Percentiles rank a stretch among this genome's conserved stretches.
Evolutionary conservation across 1,140 invertebrate species (phyloP).

Genomic region (Tetragonula clypearis): DNA sequence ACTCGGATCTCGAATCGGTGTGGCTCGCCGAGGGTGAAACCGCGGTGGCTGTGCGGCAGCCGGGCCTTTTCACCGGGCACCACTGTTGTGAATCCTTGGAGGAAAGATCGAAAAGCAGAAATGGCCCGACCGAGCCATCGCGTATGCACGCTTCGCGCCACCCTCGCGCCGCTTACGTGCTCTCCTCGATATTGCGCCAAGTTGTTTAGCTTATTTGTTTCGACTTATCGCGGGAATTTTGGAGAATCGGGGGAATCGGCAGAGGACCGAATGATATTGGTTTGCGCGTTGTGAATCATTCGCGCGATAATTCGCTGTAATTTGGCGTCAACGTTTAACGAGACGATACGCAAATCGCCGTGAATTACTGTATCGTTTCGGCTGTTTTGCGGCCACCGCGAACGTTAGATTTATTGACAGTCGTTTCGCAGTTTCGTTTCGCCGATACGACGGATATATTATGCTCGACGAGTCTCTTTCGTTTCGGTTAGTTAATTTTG

Average conservation of each 20-base stretch:
- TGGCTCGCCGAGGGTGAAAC: slow-evolving; percentile 15
- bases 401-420: no score
- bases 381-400: no score
- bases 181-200: slow-evolving; percentile 71
- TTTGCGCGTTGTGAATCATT: slow-evolving; percentile 1
- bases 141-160: slow-evolving; percentile 67
- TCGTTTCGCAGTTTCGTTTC: not conserved
- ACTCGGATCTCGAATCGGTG: not conserved
- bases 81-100: not conserved
- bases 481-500: not conserved
- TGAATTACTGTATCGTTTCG: no score
- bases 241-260: not conserved
- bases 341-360: no score
- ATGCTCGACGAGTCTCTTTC: not conserved
- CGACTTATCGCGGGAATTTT: slow-evolving; percentile 68
- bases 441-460: not conserved
- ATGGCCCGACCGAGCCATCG: slow-evolving; percentile 65
- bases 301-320: not conserved
- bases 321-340: no score
- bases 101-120: slow-evolving; percentile 41
- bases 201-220: slow-evolving; percentile 76
- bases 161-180: slow-evolving; percentile 58
- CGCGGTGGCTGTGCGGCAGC: slow-evolving; percentile 11
- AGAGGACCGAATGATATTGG: no score
- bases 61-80: slow-evolving; percentile 34